These are phyloP conservation scores for Chloroclystis v-ata DNA, from an alignment of 2,888 invertebrate species.

Conservation along the genomic window DNA sequence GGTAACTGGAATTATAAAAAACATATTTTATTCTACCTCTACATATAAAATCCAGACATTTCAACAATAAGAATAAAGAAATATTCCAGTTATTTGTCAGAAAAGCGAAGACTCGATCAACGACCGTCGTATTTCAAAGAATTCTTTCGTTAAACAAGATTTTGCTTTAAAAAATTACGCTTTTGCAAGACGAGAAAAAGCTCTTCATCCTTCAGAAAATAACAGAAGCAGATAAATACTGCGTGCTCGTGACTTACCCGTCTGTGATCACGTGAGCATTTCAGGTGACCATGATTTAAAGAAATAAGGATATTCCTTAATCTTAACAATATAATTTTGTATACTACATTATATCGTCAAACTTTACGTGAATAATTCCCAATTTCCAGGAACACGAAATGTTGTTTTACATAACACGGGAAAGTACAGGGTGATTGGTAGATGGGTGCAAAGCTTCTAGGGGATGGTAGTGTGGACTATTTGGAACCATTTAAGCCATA, in stretches of 20 bases:
- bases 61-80: not conserved
- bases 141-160: not conserved
- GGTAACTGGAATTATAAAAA: no score
- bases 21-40: no score
- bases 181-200: slow-evolving; percentile 6
- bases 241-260: slow-evolving; percentile 18
- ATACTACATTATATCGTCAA: no score
- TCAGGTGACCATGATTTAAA: slow-evolving; percentile 6
- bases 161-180: slow-evolving; percentile 2
- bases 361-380: no score
- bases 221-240: slow-evolving; percentile 19
- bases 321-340: no score
- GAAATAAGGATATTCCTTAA: not conserved
- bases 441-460: no score
- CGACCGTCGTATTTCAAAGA: not conserved
- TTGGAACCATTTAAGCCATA: no score
- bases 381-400: no score
- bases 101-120: not conserved
- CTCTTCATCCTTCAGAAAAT: slow-evolving; percentile 15
- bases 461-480: no score
- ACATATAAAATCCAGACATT: not conserved
- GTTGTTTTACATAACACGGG: no score
- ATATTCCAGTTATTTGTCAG: not conserved
- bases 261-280: slow-evolving; percentile 19
- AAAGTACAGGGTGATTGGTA: no score